Evolutionary conservation across 2,888 invertebrate genomes (phyloP), one percentile per base, ranked within the genome.

Genomic region (Epirrita christyi): DNA sequence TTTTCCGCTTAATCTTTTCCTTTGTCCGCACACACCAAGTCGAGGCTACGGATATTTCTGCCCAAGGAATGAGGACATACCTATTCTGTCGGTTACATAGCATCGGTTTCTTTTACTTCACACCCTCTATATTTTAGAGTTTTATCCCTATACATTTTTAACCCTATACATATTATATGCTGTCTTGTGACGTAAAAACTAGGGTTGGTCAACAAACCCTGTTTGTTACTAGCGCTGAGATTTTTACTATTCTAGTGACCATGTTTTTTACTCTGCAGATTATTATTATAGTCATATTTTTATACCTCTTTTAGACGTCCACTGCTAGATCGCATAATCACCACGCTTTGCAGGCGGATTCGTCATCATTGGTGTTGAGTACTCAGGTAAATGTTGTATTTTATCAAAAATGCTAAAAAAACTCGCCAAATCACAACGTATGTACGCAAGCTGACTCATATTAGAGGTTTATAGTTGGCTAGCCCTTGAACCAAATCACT

Each of bases 31-130:
- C 43, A 14, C 44, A n/a, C 29, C 41, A 51, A 59, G 61, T 51
- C 61, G 64, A 59, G 59, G 67, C 71, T 66, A 42, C 72, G 68
- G 73, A 79, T 80, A 84, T 83, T 80, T 82, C 79, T 76, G 81
- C 73, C 40, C 71, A 63, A 72, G 70, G 74, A 84, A 82, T 78
- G 81, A 73, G 82, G 79, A 81, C 86, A 76, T 82, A 11, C 21
- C 21, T 21, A 21, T 21, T 21, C 74, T 73, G 73, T 70, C 66
- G 73, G 71, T 83, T 83, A 75, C 74, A 72, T 83, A 85, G 84
- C 72, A 66, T 68, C 66, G 66, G 73, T 75, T 75, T 76, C 61
- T 54, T 63, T 55, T 36, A 42, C 54, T 43, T 52, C 64, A 43
- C 60, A 55, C 45, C 52, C 55, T 57, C 41, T 29, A 43, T 29